These are phyloP conservation scores for Pimephales promelas DNA, from an alignment of 2,113 vertebrate species.

Conservation along the genomic window DNA sequence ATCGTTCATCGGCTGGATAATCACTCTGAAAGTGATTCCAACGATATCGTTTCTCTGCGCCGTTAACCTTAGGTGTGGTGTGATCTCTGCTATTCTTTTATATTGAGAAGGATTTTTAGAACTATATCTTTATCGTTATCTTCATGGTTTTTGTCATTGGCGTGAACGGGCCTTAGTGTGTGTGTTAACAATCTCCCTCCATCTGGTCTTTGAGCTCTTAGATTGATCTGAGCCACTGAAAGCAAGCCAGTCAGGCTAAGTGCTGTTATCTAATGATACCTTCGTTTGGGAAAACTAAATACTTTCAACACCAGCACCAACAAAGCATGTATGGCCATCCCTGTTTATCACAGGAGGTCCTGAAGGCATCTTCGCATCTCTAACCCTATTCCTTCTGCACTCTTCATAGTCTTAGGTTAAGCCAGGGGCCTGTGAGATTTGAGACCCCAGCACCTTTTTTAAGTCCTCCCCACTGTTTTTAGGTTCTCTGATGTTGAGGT, in stretches of 20 bases:
- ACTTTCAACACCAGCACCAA: constrained; percentile 3
- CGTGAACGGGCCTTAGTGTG: not conserved
- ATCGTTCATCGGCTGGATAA: too few species aligned
- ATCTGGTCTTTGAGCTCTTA: constrained; percentile 1
- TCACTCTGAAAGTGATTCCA: too few species aligned
- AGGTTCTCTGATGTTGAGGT: constrained; percentile 1
- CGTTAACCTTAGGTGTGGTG: too few species aligned
- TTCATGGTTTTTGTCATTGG: too few species aligned
- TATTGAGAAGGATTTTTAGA: too few species aligned
- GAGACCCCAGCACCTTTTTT: constrained; percentile 19
- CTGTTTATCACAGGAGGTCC: constrained; percentile 8
- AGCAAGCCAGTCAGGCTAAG: not conserved
- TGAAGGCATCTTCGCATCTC: constrained; percentile 20
- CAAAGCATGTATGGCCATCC: constrained; percentile 16
- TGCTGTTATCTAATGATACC: constrained; percentile 26
- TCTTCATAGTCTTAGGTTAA: constrained; percentile 13
- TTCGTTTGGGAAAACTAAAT: constrained; percentile 25
- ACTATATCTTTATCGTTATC: too few species aligned
- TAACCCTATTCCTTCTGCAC: not conserved
- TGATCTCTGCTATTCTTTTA: too few species aligned
- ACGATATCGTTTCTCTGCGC: too few species aligned
- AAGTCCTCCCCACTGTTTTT: constrained; percentile 8
- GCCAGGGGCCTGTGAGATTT: constrained; percentile 8
- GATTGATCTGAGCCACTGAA: not conserved
- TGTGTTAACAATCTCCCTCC: constrained; percentile 10